Conservation (phyloP, 2,113 vertebrate genomes). For the Loxodonta africana region DNA sequence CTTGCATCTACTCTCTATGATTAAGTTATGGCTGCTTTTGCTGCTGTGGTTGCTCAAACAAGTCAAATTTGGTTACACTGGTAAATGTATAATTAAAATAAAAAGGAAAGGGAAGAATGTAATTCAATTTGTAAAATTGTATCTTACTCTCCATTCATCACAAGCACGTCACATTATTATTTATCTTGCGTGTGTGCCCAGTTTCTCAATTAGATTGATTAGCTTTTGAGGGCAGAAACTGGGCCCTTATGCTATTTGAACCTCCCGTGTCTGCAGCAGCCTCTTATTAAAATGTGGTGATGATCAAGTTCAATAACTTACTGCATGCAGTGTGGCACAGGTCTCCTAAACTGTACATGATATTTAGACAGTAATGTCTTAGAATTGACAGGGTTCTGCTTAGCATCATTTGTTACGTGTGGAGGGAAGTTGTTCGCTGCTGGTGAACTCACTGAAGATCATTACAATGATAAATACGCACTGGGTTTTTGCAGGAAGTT, state of each 20-base stretch:
- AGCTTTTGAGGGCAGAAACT: neutral
- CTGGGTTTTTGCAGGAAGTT: neutral
- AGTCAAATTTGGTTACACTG: neutral
- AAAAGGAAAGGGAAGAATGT: neutral
- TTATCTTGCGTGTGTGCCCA: neutral
- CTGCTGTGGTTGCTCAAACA: neutral
- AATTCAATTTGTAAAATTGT: constrained; percentile 38
- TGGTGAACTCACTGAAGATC: neutral
- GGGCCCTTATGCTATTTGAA: neutral
- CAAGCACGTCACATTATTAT: neutral
- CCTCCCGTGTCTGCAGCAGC: neutral
- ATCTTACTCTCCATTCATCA: neutral
- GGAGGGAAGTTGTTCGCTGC: neutral
- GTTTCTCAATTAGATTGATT: neutral
- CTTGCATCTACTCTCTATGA: neutral
- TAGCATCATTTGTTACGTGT: neutral
- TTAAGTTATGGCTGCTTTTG: neutral
- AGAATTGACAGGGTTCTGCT: neutral
- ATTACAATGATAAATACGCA: neutral
- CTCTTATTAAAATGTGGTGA: constrained; percentile 20
- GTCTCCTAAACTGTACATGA: neutral
- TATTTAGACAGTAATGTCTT: neutral
- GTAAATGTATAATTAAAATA: constrained; percentile 41
- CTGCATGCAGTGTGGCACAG: neutral
- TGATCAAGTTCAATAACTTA: neutral